Conservation (phyloP, 2,888 invertebrate genomes). For the Camptogramma bilineatum region DNA sequence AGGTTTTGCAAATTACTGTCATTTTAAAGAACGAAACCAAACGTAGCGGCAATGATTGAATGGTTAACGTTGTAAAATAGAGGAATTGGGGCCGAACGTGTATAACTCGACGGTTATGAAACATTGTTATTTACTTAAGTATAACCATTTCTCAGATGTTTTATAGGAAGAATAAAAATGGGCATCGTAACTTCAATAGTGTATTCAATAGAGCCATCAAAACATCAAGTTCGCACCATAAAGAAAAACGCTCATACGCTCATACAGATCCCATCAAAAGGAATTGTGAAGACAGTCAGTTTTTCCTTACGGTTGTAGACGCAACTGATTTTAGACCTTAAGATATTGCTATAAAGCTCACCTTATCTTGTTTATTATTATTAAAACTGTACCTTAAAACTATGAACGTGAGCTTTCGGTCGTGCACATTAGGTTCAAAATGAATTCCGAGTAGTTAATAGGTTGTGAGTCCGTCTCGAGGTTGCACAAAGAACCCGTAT, state of each 20-base stretch:
- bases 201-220: not conserved
- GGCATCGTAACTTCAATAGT: slow-evolving; percentile 2
- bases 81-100: too few relatives aligned
- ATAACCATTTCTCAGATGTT: not conserved
- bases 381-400: not conserved
- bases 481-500: slow-evolving; percentile 57
- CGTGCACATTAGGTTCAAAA: not conserved
- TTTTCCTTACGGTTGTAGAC: not conserved
- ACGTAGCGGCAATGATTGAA: too few relatives aligned
- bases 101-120: not conserved
- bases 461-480: slow-evolving; percentile 1
- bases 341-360: not conserved
- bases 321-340: not conserved
- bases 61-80: slow-evolving; percentile 8
- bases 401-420: not conserved
- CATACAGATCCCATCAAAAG: slow-evolving; percentile 5
- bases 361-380: not conserved
- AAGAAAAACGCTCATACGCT: not conserved
- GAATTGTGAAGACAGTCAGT: slow-evolving; percentile 2
- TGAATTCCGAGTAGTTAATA: not conserved
- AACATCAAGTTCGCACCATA: slow-evolving; percentile 2
- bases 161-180: not conserved
- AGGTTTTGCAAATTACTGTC: too few relatives aligned
- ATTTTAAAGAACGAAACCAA: too few relatives aligned
- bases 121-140: too few relatives aligned